These are phyloP conservation scores for Scomberomorus guttatus DNA, from an alignment of 2,797 vertebrate genomes.

Conservation along the genomic window DNA sequence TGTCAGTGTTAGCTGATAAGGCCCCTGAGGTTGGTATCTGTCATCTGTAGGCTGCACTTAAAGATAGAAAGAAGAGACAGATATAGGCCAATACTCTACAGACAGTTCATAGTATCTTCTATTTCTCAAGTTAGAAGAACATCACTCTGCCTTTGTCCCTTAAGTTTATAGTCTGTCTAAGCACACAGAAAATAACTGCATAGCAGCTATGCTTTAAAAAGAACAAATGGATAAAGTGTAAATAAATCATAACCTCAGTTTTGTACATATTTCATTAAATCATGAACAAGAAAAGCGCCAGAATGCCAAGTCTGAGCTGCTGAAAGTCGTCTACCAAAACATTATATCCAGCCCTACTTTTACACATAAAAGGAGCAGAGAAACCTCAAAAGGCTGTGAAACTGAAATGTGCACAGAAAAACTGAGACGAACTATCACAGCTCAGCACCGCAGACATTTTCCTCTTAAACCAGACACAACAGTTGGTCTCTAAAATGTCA, in stretches of 20 bases:
- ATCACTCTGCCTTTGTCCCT: slow-evolving; percentile 32
- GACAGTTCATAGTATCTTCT: slow-evolving; percentile 26
- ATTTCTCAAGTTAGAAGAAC: slow-evolving; percentile 35
- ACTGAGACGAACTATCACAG: slow-evolving; percentile 6
- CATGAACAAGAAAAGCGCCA: slow-evolving; percentile 43
- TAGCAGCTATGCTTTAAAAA: slow-evolving; percentile 25
- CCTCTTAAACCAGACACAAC: slow-evolving; percentile 1
- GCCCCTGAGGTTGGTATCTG: slow-evolving; percentile 14
- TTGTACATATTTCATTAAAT: slow-evolving; percentile 64
- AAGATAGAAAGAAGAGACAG: slow-evolving; percentile 50
- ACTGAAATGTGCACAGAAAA: slow-evolving; percentile 30
- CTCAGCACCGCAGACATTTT: slow-evolving; percentile 24
- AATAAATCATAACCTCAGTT: slow-evolving; percentile 72
- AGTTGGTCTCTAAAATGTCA: slow-evolving; percentile 17
- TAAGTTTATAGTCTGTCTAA: slow-evolving; percentile 34
- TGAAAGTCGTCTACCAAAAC: slow-evolving; percentile 38
- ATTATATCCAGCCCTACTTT: slow-evolving; percentile 53
- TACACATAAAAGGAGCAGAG: slow-evolving; percentile 49
- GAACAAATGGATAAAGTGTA: slow-evolving; percentile 39
- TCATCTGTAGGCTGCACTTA: slow-evolving; percentile 48
- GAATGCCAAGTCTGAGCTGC: slow-evolving; percentile 23
- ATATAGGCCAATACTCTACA: slow-evolving; percentile 53
- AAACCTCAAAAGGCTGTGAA: slow-evolving; percentile 31
- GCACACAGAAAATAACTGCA: slow-evolving; percentile 44
- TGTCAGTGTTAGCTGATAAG: slow-evolving; percentile 26